A percentile compares a stretch with the other conserved stretches of the same genome.
Conservation (phyloP, 2,888 invertebrate genomes). For the Dynastes grantii region DNA sequence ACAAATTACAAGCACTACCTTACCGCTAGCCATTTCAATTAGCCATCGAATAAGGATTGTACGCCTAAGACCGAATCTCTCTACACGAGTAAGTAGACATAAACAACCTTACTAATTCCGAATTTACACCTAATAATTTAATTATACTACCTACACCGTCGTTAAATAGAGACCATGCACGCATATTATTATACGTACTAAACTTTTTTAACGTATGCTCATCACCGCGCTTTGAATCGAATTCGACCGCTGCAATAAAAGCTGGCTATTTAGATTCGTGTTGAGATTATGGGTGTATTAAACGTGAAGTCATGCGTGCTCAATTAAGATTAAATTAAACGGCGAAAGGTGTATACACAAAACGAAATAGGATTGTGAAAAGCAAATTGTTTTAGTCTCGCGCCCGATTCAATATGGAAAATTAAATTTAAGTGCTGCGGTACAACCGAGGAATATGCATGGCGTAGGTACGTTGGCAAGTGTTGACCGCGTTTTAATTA, state of each 20-base stretch:
- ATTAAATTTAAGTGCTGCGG: neutral
- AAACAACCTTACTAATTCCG: slow-evolving; percentile 17
- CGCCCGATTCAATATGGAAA: neutral
- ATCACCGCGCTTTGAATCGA: neutral
- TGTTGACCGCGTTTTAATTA: too few species aligned
- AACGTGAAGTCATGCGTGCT: slow-evolving; percentile 34
- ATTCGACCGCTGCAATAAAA: slow-evolving; percentile 22
- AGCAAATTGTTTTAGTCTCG: slow-evolving; percentile 1
- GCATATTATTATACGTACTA: neutral
- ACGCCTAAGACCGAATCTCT: too few species aligned
- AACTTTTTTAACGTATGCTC: neutral
- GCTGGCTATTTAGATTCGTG: slow-evolving; percentile 28
- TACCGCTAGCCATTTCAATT: slow-evolving; percentile 4
- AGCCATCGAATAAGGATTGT: neutral
- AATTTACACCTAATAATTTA: slow-evolving; percentile 42
- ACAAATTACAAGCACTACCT: neutral
- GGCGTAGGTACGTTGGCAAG: too few species aligned
- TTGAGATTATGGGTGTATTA: slow-evolving; percentile 23
- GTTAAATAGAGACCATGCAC: neutral
- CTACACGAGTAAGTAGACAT: neutral
- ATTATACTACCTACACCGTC: slow-evolving; percentile 23
- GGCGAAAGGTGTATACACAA: neutral
- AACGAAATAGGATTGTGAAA: neutral
- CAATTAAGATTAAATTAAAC: slow-evolving; percentile 35
- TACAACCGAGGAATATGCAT: too few species aligned